Conservation (phyloP, 35 echinoderm and acorn worm genomes). For the Apostichopus japonicus region DNA sequence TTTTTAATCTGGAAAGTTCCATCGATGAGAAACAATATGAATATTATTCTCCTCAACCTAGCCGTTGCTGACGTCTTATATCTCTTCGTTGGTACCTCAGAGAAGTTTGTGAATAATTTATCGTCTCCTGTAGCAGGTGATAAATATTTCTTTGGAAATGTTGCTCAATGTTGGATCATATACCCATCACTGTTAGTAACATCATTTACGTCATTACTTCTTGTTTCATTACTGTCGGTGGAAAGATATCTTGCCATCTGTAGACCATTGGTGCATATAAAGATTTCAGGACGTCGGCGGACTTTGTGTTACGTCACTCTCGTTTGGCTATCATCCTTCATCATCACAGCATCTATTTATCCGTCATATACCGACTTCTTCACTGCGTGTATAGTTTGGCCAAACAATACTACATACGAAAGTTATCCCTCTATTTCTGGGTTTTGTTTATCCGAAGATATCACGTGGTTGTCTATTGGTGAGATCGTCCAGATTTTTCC, state of each 20-base stretch:
- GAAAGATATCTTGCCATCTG: slow-evolving; percentile 75
- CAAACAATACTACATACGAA: slow-evolving; percentile 30
- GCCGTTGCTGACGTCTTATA: slow-evolving; percentile 69
- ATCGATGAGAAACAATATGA: slow-evolving; percentile 74
- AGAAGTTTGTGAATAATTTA: slow-evolving; percentile 58
- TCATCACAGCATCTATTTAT: slow-evolving; percentile 39
- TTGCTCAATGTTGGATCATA: slow-evolving; percentile 55
- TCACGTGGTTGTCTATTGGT: slow-evolving; percentile 3
- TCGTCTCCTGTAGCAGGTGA: slow-evolving; percentile 53
- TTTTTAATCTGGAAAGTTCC: slow-evolving; percentile 60
- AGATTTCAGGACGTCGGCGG: slow-evolving; percentile 8
- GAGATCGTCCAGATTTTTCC: slow-evolving; percentile 60
- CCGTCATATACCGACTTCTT: slow-evolving; percentile 49
- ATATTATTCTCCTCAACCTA: slow-evolving; percentile 69
- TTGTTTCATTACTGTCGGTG: slow-evolving; percentile 62
- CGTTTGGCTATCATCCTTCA: slow-evolving; percentile 52
- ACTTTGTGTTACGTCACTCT: slow-evolving; percentile 29
- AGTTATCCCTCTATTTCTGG: slow-evolving; percentile 33
- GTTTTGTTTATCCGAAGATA: slow-evolving; percentile 39
- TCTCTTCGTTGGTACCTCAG: slow-evolving; percentile 56
- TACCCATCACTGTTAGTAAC: slow-evolving; percentile 13
- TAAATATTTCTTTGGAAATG: slow-evolving; percentile 33
- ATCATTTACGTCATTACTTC: slow-evolving; percentile 60
- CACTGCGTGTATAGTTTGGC: slow-evolving; percentile 13
- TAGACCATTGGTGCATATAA: slow-evolving; percentile 55